Base-by-base conservation (phyloP, 1,140 invertebrate species). In the silkworm (Bombyx mori) region DNA sequence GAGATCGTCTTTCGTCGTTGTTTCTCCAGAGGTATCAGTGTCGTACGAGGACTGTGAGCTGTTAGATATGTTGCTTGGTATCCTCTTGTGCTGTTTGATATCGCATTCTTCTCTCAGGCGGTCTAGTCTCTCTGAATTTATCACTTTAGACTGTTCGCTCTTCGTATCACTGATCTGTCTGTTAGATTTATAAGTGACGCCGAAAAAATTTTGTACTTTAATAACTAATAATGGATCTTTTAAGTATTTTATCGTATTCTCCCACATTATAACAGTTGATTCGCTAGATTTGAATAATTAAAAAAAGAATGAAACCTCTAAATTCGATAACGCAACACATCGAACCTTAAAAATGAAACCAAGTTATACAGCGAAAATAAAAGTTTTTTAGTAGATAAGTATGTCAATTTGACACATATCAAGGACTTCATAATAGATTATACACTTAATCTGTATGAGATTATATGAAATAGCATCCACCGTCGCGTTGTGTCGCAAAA, bases 171-270 rank as follows among this genome's bases (percentile, higher is more conserved):
- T 78, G 51, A 66, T 52, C n/a, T 65, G 64, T 46, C 56, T 69
- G 54, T 48, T 44, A 44, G 45, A 87, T 73, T 77, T 88, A 63
- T 85, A 90, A 77, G 72, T 88, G 58, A 94, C 83, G 49, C 93
- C 94, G 77, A 94, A 94, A 79, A 90, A 93, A 59, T 91, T 85
- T 78, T 95, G 94, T 66, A 94, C 91, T 72, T 89, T 89, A 35
- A 92, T 90, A 8, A 95, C 94, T 54, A 94, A 77, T 57, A 90
- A 70, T 1, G 93, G 91, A 75, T 93, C 91, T 69, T 92, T 92
- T 52, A 94, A 89, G 71, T 91, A 89, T 63, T 91, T 82, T 62
- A 93, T 88, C 9, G 79, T 67, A 44, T 77, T 73, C 44, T 82
- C 73, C 79, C 79, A 82, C 87, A 88, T 88, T 60, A 59, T 73